These are phyloP conservation scores for Percina caprodes DNA, from an alignment of 2,113 vertebrate genomes.

Conservation along the genomic window DNA sequence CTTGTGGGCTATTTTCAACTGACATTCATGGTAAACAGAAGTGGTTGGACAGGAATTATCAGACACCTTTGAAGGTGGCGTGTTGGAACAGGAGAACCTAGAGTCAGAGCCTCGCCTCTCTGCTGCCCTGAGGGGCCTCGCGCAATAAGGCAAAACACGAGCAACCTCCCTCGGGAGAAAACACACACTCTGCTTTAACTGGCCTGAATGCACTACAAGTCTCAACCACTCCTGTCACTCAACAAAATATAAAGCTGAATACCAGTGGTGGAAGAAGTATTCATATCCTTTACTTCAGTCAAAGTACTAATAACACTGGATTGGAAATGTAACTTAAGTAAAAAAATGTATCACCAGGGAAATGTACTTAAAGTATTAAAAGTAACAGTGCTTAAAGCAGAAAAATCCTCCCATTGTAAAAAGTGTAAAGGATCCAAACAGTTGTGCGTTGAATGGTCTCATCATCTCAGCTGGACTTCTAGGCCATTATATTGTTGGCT, in stretches of 20 bases:
- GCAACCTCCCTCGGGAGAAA: not conserved
- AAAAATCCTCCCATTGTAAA: too few species aligned
- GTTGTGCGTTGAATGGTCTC: too few species aligned
- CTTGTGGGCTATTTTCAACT: constrained; percentile 26
- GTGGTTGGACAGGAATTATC: constrained; percentile 37
- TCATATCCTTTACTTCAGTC: too few species aligned
- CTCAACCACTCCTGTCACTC: not conserved
- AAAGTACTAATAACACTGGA: too few species aligned
- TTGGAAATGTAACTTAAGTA: too few species aligned
- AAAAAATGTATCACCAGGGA: too few species aligned
- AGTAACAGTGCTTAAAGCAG: too few species aligned
- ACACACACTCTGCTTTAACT: not conserved
- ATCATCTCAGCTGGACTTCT: too few species aligned
- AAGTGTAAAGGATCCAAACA: too few species aligned
- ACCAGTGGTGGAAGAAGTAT: too few species aligned
- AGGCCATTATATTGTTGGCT: too few species aligned
- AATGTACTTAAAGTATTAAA: too few species aligned
- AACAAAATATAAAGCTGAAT: not conserved
- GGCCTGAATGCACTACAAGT: not conserved
- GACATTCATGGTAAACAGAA: constrained; percentile 35
- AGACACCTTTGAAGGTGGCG: constrained; percentile 15
- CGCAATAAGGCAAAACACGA: not conserved
- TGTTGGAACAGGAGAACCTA: constrained; percentile 34
- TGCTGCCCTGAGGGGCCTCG: not conserved
- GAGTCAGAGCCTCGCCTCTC: not conserved